phyloP scores from a whole-genome alignment of 2,113 vertebrate genomes.

The Anas platyrhynchos region DNA sequence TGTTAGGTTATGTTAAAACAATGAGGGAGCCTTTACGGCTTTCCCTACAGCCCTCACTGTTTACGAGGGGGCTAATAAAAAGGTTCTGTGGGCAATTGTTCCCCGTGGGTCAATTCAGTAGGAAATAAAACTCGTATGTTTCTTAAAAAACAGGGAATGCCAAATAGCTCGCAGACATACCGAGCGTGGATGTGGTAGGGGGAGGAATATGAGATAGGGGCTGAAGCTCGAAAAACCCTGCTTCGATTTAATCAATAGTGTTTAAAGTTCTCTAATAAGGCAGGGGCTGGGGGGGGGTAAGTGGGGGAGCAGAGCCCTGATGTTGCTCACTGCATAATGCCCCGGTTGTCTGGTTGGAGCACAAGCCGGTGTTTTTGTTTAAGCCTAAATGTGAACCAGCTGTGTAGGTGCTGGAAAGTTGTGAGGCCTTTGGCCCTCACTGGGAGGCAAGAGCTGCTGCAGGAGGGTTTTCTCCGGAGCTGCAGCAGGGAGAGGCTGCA shows the following conservation, averaged over 20 bases:
- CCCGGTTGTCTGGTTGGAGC: constrained; percentile 34
- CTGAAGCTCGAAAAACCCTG: background rate
- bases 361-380: constrained; percentile 36
- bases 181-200: background rate
- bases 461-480: background rate
- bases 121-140: constrained; percentile 68
- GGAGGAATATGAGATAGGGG: background rate
- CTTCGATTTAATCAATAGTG: background rate
- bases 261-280: background rate
- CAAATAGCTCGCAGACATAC: background rate
- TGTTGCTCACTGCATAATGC: constrained; percentile 51
- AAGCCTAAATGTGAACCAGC: constrained; percentile 59
- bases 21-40: constrained; percentile 31
- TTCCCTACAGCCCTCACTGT: constrained; percentile 73
- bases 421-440: constrained; percentile 10
- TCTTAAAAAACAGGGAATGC: constrained; percentile 10
- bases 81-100: constrained; percentile 78
- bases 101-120: constrained; percentile 68
- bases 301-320: background rate
- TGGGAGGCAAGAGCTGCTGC: constrained; percentile 9
- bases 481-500: background rate
- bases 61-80: constrained; percentile 77
- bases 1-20: constrained; percentile 16
- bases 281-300: background rate
- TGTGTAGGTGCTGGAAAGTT: constrained; percentile 40